Evolutionary conservation across 2,888 invertebrate species (phyloP), one percentile per base, ranked within the genome.

Genomic region (Beris chalybata): DNA sequence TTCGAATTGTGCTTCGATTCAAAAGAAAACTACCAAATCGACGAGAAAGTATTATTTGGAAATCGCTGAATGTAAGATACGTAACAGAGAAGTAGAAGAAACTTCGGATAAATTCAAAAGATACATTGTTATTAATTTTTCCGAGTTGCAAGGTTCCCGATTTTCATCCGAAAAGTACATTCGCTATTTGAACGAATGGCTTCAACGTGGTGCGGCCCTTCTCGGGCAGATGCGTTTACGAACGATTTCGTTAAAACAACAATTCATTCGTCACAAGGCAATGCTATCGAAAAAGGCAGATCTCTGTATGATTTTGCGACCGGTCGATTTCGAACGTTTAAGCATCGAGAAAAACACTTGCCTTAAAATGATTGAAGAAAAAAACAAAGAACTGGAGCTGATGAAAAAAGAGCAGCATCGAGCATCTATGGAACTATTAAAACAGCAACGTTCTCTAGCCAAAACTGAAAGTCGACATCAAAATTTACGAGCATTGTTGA

Each of bases 251-350:
- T 43, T 43, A 13, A 44, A 44, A 44, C 13, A 22, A 7, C 43
- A 44, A 12, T 15, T 43, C 7, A 7, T 7, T 7, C 44, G 5
- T 22, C 38, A 56, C 7, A 38, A 12, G 22, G 7, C 22, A 44
- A 5, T 22, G 12, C 15, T 79, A 3, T 72, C 77, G 4, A 78
- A 76, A 7, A 82, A 84, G 58, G 78, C 82, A 54, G 84, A 85
- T 72, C 74, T 86, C 0, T 83, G 84, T 4, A 83, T 83, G 64
- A 81, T 81, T 44, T 75, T 87, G 9, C 82, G 82, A 52, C 82
- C 83, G 0, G 81, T 85, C 4, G 87, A 87, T 74, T 86, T 86
- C 71, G 84, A 86, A 67, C 82, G 85, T 72, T 70, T 86, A 55
- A 78, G 79, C 52, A 86, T 86, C 52, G 83, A 85, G 72, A 84